A percentile compares a stretch with the other conserved stretches of the same genome.
Conservation (phyloP, 2,113 vertebrate species). For the Tragelaphus scriptus region DNA sequence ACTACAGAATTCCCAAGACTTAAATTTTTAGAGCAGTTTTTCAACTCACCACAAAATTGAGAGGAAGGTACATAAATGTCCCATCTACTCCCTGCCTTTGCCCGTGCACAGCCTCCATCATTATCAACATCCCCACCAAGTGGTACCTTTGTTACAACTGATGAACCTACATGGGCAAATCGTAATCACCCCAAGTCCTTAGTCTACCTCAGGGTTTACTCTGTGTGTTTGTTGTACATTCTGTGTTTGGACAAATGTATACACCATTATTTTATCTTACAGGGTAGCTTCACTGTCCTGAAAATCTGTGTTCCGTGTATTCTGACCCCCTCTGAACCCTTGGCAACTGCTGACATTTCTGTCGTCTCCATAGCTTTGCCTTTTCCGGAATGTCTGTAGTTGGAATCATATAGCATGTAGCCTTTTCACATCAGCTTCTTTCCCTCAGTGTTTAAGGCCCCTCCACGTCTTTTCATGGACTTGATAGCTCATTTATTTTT, state of each 20-base stretch:
- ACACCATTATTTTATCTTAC: no score
- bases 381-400: background rate
- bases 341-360: background rate
- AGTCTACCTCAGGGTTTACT: background rate
- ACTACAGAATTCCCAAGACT: background rate
- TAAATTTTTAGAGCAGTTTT: background rate
- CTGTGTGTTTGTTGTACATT: background rate
- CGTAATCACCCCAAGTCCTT: background rate
- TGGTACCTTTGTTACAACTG: background rate
- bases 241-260: background rate
- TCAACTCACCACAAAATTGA: background rate
- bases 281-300: background rate
- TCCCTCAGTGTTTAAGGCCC: background rate
- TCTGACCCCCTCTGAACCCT: background rate
- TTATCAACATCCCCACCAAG: background rate
- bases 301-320: fast-evolving
- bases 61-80: background rate
- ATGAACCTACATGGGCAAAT: fast-evolving
- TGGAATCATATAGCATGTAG: no score
- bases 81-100: fast-evolving
- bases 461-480: background rate
- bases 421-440: background rate
- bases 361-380: background rate
- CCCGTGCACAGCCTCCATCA: background rate
- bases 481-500: background rate